Base-by-base conservation (phyloP, 2,888 invertebrate genomes). In the Parasteatoda lunata region DNA sequence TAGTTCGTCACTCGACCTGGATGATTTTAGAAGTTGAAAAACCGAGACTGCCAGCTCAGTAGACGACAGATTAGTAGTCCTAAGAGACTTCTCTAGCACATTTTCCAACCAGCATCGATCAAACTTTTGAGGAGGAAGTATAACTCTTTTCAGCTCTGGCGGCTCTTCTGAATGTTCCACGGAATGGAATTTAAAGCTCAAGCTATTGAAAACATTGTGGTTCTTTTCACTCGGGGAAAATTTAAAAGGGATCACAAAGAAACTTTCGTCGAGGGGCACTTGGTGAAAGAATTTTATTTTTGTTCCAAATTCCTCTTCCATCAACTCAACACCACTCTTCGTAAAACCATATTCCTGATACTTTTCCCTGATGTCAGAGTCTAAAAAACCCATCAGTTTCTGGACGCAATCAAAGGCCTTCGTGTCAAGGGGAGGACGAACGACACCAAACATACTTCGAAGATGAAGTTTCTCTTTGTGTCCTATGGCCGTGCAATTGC, bases 1-100 rank as follows among this genome's bases (percentile, higher is more conserved):
- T 88, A 96, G 92, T 90, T 95, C 96, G 88, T 94, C 94, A 89
- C 94, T 94, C 51, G 93, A 93, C 89, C 94, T 93, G 13, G 93
- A 92, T 0, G 94, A 94, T 89, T 94, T 94, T 0, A 96, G 92
- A 88, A 94, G 93, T 0, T 93, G 93, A 47, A 94, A 92, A 47
- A 95, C 92, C 2, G 94, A 93, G 85, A 94, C 93, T 5, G 93
- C 91, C 70, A 95, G 94, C 89, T 95, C 94, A 92, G 92, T 93
- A 4, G 90, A 84, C 7, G 90, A 90, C 8, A 83, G 15, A 45
- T 49, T 54, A 8, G 8, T 48, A 30, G 64, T 15, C 11, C 92
- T 91, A 84, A 91, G 91, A 66, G 92, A 91, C 89, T 93, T 92
- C 89, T 93, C 93, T 1, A 95, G 92, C 90, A 93, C 93, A 7